These are phyloP conservation scores for Sminthurinus aureus DNA, from an alignment of 2,888 invertebrate species.

Conservation along the genomic window DNA sequence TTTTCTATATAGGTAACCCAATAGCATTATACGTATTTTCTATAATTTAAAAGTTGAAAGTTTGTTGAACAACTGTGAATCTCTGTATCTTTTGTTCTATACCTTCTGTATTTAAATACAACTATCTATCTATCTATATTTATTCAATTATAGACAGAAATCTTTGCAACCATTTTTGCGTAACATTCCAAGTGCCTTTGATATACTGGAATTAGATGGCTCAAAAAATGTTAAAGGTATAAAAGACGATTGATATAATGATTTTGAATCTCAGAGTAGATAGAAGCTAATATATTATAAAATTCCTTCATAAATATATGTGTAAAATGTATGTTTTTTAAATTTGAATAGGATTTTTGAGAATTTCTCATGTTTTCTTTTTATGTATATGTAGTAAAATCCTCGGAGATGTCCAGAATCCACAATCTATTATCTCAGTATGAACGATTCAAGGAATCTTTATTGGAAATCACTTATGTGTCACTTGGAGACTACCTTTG, in stretches of 20 bases:
- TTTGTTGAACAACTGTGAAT: too few species aligned
- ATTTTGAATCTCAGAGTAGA: too few species aligned
- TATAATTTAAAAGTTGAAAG: too few species aligned
- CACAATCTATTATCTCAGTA: conserved; percentile 45
- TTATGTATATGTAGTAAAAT: conserved; percentile 43
- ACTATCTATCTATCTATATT: too few species aligned
- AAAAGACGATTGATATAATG: too few species aligned
- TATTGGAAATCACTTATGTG: conserved; percentile 50
- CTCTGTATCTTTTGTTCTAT: too few species aligned
- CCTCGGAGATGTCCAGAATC: conserved; percentile 32
- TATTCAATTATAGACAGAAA: conserved; percentile 76
- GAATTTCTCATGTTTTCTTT: conserved; percentile 4
- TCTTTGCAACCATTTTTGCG: conserved; percentile 91
- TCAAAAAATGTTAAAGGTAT: conserved; percentile 46
- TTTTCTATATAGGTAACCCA: conserved; percentile 78
- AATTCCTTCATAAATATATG: too few species aligned
- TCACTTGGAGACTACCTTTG: conserved; percentile 92
- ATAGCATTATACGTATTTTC: background rate
- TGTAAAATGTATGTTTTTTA: too few species aligned
- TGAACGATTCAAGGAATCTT: conserved; percentile 43
- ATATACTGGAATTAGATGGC: conserved; percentile 50
- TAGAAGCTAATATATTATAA: too few species aligned
- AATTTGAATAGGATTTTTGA: too few species aligned
- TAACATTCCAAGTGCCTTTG: conserved; percentile 69
- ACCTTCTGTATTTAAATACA: too few species aligned